Evolutionary conservation across 2,797 vertebrate genomes (phyloP).

Genomic region (Nyctibius grandis): DNA sequence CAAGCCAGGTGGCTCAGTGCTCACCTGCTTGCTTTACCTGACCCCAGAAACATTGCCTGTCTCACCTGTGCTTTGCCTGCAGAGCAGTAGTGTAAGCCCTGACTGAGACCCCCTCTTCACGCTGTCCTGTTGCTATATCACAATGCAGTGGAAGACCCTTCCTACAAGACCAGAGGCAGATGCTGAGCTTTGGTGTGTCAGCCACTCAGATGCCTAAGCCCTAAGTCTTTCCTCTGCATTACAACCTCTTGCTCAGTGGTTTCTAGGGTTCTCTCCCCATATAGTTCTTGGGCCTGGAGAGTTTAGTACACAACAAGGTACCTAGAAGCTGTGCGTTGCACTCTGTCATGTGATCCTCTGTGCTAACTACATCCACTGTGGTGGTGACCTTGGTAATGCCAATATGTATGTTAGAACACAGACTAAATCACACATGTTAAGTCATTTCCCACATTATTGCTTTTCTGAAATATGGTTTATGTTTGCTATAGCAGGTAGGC

Average conservation of each 20-base stretch:
- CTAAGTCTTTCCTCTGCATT: neutral
- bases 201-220: neutral
- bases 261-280: neutral
- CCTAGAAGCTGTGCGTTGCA: neutral
- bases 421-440: neutral
- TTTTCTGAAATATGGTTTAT: neutral
- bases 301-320: neutral
- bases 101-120: too few species aligned
- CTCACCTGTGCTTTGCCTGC: neutral
- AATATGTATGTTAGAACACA: neutral
- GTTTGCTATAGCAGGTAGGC: neutral
- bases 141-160: rapidly evolving
- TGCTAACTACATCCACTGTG: rapidly evolving
- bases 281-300: neutral
- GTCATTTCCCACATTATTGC: neutral
- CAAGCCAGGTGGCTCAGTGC: neutral
- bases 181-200: neutral
- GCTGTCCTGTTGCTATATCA: neutral
- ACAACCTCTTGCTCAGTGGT: neutral
- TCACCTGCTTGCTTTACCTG: neutral
- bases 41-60: neutral
- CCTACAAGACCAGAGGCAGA: neutral
- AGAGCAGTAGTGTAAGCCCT: neutral
- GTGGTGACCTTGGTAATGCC: neutral
- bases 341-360: neutral